These are phyloP conservation scores for Gadopsis marmoratus DNA, from an alignment of 2,797 vertebrate genomes.

Conservation along the genomic window DNA sequence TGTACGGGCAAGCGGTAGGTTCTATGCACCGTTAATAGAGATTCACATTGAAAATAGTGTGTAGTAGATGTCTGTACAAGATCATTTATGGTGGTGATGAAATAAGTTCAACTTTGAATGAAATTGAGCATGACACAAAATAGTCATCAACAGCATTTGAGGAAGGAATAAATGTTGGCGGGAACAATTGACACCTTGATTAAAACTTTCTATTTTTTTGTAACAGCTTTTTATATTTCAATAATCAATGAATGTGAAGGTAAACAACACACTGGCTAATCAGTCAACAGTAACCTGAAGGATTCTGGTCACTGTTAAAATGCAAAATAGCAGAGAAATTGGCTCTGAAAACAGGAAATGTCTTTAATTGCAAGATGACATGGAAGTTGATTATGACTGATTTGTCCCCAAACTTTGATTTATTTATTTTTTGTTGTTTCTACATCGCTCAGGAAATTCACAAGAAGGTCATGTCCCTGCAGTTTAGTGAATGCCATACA, in stretches of 20 bases:
- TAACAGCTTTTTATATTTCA: not conserved
- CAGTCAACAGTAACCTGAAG: not conserved
- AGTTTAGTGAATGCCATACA: constrained; percentile 98
- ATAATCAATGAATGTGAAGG: not conserved
- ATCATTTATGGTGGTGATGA: not conserved
- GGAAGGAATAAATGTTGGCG: not conserved
- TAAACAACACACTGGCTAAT: not conserved
- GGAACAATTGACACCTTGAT: not conserved
- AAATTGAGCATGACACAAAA: not conserved
- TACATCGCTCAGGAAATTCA: constrained; percentile 91
- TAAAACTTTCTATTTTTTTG: not conserved
- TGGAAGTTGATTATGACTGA: not conserved
- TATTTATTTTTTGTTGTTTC: not conserved
- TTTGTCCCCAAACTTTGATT: not conserved
- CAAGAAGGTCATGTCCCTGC: constrained; percentile 98
- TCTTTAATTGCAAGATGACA: not conserved
- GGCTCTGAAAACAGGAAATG: not conserved
- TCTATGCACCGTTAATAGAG: not conserved
- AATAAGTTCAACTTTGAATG: not conserved
- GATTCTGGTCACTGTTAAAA: not conserved
- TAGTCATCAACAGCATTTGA: not conserved
- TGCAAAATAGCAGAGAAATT: not conserved
- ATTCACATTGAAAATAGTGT: not conserved
- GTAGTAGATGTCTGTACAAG: not conserved
- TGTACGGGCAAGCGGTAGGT: constrained; percentile 98